A percentile compares a stretch with the other conserved stretches of the same genome.
Conservation (phyloP, 2,113 vertebrate species). For the Platichthys flesus region DNA sequence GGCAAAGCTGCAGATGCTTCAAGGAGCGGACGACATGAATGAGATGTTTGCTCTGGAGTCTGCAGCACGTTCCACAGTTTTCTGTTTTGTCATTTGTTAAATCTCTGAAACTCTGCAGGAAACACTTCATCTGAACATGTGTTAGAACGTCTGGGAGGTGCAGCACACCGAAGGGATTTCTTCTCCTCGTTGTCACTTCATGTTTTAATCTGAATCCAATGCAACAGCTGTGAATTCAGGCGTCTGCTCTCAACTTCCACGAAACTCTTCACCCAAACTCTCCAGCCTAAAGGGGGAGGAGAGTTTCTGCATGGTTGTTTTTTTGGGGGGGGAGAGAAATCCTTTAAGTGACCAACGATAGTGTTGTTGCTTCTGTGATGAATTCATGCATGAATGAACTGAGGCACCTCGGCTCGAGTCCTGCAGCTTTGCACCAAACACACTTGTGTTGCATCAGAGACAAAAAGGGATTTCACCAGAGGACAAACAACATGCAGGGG, state of each 20-base stretch:
- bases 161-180: background rate
- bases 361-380: background rate
- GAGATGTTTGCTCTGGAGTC: too few species aligned
- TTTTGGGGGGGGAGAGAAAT: background rate
- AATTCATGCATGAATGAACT: background rate
- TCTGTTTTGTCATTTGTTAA: background rate
- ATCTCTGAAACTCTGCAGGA: background rate
- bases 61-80: background rate
- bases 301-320: background rate
- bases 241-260: background rate
- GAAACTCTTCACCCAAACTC: too few species aligned
- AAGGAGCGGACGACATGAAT: too few species aligned
- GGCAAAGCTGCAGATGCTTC: slow-evolving; percentile 17
- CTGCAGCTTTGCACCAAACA: background rate
- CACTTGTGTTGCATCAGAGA: slow-evolving; percentile 15
- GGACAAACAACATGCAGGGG: slow-evolving; percentile 6
- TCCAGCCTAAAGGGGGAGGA: too few species aligned
- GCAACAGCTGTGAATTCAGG: background rate
- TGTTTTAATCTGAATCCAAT: background rate
- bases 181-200: background rate
- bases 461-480: background rate
- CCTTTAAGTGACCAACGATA: background rate
- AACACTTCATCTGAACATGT: background rate
- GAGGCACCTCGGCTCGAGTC: background rate
- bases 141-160: background rate